Evolutionary conservation across 2,797 vertebrate genomes (phyloP).

Genomic region (Ctenopoma multispine): DNA sequence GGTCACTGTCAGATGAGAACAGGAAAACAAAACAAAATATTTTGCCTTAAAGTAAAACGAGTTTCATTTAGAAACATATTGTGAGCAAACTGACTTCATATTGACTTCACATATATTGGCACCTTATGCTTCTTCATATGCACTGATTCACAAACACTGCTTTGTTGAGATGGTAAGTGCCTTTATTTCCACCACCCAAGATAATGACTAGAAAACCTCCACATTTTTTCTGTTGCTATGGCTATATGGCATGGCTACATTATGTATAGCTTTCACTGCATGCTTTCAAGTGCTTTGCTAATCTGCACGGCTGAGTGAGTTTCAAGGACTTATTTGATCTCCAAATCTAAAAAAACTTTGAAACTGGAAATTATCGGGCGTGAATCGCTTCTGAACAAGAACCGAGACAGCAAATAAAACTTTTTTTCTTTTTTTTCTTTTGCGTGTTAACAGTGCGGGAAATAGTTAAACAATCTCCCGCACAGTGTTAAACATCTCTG

Average conservation of each 20-base stretch:
- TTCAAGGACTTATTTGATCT: conserved; percentile 75
- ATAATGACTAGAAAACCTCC: conserved; percentile 41
- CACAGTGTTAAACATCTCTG: conserved; percentile 56
- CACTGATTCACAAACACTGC: conserved; percentile 28
- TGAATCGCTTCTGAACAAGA: conserved; percentile 42
- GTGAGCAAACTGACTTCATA: conserved; percentile 19
- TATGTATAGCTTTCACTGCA: conserved; percentile 53
- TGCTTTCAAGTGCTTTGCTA: conserved; percentile 67
- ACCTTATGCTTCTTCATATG: conserved; percentile 35
- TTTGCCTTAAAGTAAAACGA: neutral
- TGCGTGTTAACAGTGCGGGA: conserved; percentile 36
- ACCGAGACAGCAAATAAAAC: conserved; percentile 38
- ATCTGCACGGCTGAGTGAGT: conserved; percentile 61
- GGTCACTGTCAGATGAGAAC: neutral
- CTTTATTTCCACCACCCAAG: conserved; percentile 58
- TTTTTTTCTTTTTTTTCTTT: conserved; percentile 22
- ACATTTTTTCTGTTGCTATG: conserved; percentile 40
- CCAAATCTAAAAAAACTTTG: conserved; percentile 61
- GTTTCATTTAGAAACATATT: neutral
- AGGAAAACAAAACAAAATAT: conserved; percentile 5
- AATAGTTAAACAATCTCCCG: conserved; percentile 49
- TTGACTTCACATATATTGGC: conserved; percentile 23
- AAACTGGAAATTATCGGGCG: conserved; percentile 62
- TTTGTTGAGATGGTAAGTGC: conserved; percentile 35
- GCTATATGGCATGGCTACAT: conserved; percentile 54